Evolutionary conservation across 2,797 vertebrate species (phyloP).

Genomic region (Sebastiscus albofasciatus): DNA sequence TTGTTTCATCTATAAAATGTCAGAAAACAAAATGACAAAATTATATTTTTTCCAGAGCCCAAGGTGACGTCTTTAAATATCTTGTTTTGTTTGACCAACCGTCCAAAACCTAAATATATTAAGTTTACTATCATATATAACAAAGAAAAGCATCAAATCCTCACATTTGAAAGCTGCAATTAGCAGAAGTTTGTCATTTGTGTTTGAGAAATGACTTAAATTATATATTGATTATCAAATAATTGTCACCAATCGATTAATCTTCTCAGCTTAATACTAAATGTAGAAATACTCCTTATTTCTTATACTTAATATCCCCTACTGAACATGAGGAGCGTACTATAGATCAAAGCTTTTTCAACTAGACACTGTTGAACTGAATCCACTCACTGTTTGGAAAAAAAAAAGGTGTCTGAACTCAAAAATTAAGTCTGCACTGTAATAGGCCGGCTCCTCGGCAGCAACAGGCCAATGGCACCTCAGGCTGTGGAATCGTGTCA

Average conservation of each 20-base stretch:
- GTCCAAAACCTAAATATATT: background rate
- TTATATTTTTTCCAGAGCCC: too few species aligned
- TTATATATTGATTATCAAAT: background rate
- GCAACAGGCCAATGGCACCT: conserved; percentile 52
- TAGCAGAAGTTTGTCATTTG: background rate
- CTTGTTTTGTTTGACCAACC: background rate
- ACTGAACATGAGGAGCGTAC: background rate
- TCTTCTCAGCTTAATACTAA: background rate
- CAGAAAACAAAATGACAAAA: background rate
- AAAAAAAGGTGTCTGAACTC: conserved; percentile 28
- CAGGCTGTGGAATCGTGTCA: conserved; percentile 30
- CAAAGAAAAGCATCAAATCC: background rate
- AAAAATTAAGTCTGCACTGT: background rate
- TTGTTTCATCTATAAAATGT: too few species aligned
- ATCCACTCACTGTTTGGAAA: background rate
- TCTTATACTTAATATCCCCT: background rate
- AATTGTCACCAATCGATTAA: background rate
- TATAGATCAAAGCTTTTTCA: background rate
- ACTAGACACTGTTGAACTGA: background rate
- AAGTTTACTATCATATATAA: background rate
- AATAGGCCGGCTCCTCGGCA: conserved; percentile 47
- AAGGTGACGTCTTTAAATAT: background rate
- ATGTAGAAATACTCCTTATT: background rate
- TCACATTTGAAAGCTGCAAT: background rate
- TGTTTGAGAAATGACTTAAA: background rate